Evolutionary conservation across 2,113 vertebrate genomes (phyloP), one percentile per base, ranked within the genome.

Genomic region (Calidris pugnax): DNA sequence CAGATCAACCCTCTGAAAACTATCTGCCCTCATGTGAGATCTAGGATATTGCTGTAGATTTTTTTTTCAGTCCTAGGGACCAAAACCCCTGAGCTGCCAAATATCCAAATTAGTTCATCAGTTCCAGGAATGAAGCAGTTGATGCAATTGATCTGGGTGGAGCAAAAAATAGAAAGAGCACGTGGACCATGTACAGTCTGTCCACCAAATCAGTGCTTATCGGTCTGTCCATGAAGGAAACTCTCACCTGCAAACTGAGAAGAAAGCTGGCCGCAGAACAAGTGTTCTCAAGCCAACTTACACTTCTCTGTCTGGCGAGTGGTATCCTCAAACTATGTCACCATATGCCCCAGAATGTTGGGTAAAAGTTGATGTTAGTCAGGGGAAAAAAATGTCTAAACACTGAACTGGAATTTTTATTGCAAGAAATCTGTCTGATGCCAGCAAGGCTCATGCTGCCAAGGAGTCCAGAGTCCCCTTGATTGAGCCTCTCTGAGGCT

Each of bases 81-180:
- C 15, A 83, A 73, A 90, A 80, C 7, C 57, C 39, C 78, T 45
- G 63, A 47, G 83, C 74, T 90, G 68, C 71, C 94, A 80, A 80
- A 87, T 80, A 72, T 76, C 24, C 83, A 93, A 47, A 87, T 72
- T 35, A 90, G 91, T 56, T 93, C 74, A 41, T 28, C 41, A 56
- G 45, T 95, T 95, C 94, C 87, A 88, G 87, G 94, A 95, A 95
- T 51, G 32, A 80, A 87, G 78, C 57, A 88, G 74, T 79, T 93
- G 91, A 90, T 93, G 94, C 87, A 93, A 93, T 13, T 87, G 67
- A 76, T 76, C 68, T 90, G 68, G 73, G 76, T 50, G 41, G 74
- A 87, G 28, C 24, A 66, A 93, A 83, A 79, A 90, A 66, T 4
- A 43, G 73, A 84, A 90, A 84, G 20, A 60, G 68, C 57, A 87